A percentile compares a stretch with the other conserved stretches of the same genome.
These are phyloP conservation scores for Eilema sororculum DNA, from an alignment of 2,888 invertebrate species.

Conservation along the genomic window DNA sequence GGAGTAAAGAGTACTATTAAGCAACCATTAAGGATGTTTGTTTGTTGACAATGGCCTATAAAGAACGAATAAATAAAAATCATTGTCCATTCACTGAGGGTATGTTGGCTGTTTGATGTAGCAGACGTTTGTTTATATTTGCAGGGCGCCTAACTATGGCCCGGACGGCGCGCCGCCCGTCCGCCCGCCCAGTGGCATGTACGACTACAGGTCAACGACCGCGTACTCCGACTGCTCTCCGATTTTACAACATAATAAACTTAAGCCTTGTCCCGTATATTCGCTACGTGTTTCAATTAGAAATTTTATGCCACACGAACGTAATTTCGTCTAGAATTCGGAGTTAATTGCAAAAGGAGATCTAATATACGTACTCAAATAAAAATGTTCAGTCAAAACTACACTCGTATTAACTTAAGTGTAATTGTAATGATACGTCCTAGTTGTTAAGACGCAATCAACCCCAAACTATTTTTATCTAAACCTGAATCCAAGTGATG, in stretches of 20 bases:
- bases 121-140: slow-evolving; percentile 76
- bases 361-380: too few relatives aligned
- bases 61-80: slow-evolving; percentile 36
- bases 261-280: slow-evolving; percentile 49
- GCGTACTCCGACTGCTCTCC: slow-evolving; percentile 56
- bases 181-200: slow-evolving; percentile 59
- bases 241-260: slow-evolving; percentile 60
- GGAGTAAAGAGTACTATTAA: slow-evolving; percentile 27
- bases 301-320: slow-evolving; percentile 14
- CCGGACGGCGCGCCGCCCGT: slow-evolving; percentile 51
- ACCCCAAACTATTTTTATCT: not conserved
- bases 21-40: slow-evolving; percentile 23
- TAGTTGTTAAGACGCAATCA: not conserved
- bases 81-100: slow-evolving; percentile 56
- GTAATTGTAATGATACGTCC: not conserved
- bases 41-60: slow-evolving; percentile 26
- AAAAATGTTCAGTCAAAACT: too few relatives aligned
- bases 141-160: slow-evolving; percentile 57
- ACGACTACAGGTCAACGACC: slow-evolving; percentile 70
- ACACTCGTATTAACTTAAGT: not conserved
- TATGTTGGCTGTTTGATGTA: slow-evolving; percentile 40
- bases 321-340: slow-evolving; percentile 3
- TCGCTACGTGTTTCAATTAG: slow-evolving; percentile 35
- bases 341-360: slow-evolving; percentile 7
- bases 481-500: not conserved